Evolutionary conservation across 2,113 vertebrate species (phyloP).

Genomic region (Platysteira castanea): DNA sequence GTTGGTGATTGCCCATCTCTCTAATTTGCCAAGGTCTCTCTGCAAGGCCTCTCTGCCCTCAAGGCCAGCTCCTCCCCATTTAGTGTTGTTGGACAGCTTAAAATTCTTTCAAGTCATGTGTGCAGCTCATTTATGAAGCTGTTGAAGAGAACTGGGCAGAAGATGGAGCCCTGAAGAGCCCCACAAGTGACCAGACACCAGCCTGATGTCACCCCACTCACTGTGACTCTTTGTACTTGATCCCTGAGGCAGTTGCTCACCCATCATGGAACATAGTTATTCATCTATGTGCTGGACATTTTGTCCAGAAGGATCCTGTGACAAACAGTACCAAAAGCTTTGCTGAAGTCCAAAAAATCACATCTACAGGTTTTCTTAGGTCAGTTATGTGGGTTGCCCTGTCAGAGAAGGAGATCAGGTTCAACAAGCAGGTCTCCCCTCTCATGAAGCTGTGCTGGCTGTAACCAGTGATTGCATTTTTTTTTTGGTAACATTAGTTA

Average conservation of each 20-base stretch:
- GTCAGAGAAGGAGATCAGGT: background rate
- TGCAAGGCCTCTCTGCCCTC: background rate
- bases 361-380: background rate
- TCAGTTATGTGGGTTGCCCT: background rate
- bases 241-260: background rate
- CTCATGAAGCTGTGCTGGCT: background rate
- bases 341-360: background rate
- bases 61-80: background rate
- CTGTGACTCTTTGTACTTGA: too few relatives aligned
- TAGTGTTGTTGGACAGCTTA: background rate
- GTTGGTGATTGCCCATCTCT: background rate
- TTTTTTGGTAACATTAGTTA: background rate
- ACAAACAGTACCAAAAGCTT: background rate
- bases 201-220: background rate
- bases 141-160: background rate
- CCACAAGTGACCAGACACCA: rapidly evolving
- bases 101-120: background rate
- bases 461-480: background rate
- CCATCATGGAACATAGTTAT: rapidly evolving
- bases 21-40: background rate
- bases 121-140: background rate
- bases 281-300: background rate
- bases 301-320: background rate
- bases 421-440: background rate
- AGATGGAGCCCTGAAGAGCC: background rate